Evolutionary conservation across 2,113 vertebrate species (phyloP), one percentile per base, ranked within the genome.

Genomic region (Cyprinodon tularosa): DNA sequence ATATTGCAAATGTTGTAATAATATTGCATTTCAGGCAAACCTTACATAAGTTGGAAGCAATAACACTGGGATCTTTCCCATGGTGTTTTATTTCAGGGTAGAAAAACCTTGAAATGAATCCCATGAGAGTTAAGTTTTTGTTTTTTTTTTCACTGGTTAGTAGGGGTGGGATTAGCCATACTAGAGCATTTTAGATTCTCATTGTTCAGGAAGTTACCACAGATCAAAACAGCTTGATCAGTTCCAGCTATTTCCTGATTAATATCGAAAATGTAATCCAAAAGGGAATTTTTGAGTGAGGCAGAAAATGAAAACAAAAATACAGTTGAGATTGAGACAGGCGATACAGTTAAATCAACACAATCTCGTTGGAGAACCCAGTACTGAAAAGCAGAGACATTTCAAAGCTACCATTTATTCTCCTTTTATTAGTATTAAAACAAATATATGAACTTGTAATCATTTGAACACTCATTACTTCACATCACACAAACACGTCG

Each of bases 81-180:
- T 71, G 81, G 73, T 82, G 7, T 70, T 76, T 53, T 86, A 75
- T 79, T 50, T 74, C 74, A 67, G 78, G 15, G 76, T 40, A 13
- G 65, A 74, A 42, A 10, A 89, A 86, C 87, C 78, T 89, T 89
- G 78, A 79, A 74, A 60, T 83, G 75, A 79, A 76, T 82, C 91
- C 88, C 86, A 63, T 74, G 87, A 83, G 87, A 87, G 81, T 88
- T 88, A 77, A 89, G 86, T 84, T 86, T 72, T 65, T n/a, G n/a
- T n/a, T 71, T 47, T 82, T 90, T 90, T 71, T 47, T 82, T 90
- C 89, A 80, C 88, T 87, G 90, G 86, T 81, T 83, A 81, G 77
- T 66, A 22, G 76, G 78, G 72, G 77, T 57, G 50, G 7, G 50
- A 57, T 57, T 10, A 57, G 20, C 29, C 29, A 48, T 36, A 65